Evolutionary conservation across 2,113 vertebrate genomes (phyloP), one percentile per base, ranked within the genome.

Genomic region (Eubucco bourcierii): DNA sequence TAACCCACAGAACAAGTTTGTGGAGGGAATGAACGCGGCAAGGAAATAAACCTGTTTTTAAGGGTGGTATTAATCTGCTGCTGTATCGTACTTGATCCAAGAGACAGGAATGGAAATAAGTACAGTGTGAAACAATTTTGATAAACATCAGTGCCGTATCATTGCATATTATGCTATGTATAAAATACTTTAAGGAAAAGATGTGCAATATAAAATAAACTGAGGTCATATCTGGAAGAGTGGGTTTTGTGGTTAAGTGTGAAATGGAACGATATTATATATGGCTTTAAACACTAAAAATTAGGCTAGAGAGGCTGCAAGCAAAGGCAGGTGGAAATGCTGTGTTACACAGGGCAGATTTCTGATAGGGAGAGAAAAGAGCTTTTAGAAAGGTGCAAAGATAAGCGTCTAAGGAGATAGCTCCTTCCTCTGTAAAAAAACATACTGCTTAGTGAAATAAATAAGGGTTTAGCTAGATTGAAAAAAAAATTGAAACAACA

Each of bases 101-200:
- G 83, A 90, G 53, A 78, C 79, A 75, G 53, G 24, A 94, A 88
- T 64, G 78, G 95, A 90, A 92, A 52, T 72, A 87, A 76, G 72
- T 50, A 72, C 79, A 72, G 87, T 46, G 77, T 94, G 87, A 96
- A 96, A 96, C 84, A 78, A 93, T 91, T 96, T 95, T 93, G 93
- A 94, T 91, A 93, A 96, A 96, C 91, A 95, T 96, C 93, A 94
- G 94, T 94, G 85, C 93, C 59, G 39, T 95, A 90, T 93, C 95
- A 95, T 92, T 96, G 65, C 91, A 80, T 94, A 94, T 95, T 96
- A 94, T 96, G 82, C 76, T 87, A 25, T 27, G 70, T 90, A 88
- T 94, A 96, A 96, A 96, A 96, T 85, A 88, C 79, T 68, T 87
- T 41, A 86, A 85, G 78, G 80, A 90, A 90, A 90, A 94, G 72